Evolutionary conservation across 2,797 vertebrate species (phyloP), one percentile per base, ranked within the genome.

Genomic region (Clamator glandarius): DNA sequence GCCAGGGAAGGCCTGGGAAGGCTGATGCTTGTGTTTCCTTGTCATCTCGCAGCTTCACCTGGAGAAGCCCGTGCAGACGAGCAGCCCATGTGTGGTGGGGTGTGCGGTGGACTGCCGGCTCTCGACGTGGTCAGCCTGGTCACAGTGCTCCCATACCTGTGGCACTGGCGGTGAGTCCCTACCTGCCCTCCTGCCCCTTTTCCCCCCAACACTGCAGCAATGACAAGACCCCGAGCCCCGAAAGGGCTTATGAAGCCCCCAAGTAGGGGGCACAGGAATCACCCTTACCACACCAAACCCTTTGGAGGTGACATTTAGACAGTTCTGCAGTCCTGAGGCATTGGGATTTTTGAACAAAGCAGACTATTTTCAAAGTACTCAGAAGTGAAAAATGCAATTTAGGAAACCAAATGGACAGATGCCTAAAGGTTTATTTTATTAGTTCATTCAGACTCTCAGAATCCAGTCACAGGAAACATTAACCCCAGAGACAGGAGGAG

Each of bases 111-210:
- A 98, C 97, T 99, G 99, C 92, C 97, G 97, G 16, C 98, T 99
- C 46, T 99, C 99, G 0, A 98, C 98, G 4, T 99, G 99, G 99
- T 98, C 99, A 1, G 46, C 97, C 7, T 99, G 99, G 99, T 98
- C 98, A 0, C 97, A 98, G 48, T 99, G 99, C 89, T 99, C 99
- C 19, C 98, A 98, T 76, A 98, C 98, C 15, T 99, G 99, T 67
- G 99, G 99, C 2, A 92, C 96, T 23, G 98, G 98, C 97, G 99
- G 99, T 99, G 98, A 96, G 94, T 84, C 35, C 42, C 18, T 50
- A 24, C 10, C 41, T 50, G 20, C 5, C n/a, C 31, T 54, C 28
- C 8, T 20, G 21, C 7, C 36, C 21, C 6, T 14, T 15, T 18
- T 2, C 2, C 4, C 10, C 26, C 3, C 8, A 6, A 12, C 0